Conservation (phyloP, 2,888 invertebrate genomes). For the Trachelus troglodyta region DNA sequence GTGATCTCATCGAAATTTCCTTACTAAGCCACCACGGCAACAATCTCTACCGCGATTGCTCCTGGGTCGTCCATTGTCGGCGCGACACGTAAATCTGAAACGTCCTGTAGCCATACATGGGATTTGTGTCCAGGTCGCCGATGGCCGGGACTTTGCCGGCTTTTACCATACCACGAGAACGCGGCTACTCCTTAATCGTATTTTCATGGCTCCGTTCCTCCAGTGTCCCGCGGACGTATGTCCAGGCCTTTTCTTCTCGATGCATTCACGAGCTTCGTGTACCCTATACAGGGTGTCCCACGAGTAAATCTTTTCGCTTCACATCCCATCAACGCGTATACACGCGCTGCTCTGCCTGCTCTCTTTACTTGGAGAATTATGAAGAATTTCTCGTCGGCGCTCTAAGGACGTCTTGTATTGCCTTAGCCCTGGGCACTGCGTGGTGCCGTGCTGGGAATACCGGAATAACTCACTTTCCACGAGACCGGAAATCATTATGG, state of each 20-base stretch:
- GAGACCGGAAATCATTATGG: no score
- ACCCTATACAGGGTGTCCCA: slow-evolving; percentile 16
- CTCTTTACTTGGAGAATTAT: not conserved
- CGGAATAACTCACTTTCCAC: no score
- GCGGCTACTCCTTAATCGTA: slow-evolving; percentile 30
- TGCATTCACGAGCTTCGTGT: slow-evolving; percentile 25
- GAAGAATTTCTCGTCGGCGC: not conserved
- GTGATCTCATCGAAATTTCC: not conserved
- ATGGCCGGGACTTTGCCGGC: not conserved
- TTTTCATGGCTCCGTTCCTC: slow-evolving; percentile 36
- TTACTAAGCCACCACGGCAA: not conserved
- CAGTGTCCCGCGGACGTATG: slow-evolving; percentile 15
- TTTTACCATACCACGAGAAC: not conserved
- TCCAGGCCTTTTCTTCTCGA: slow-evolving; percentile 24
- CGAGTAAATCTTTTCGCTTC: not conserved
- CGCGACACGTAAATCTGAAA: not conserved
- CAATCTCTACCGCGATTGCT: not conserved
- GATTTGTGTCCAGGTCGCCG: not conserved
- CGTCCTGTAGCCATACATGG: not conserved
- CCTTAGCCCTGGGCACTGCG: no score
- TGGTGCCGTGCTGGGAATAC: no score
- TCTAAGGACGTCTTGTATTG: no score
- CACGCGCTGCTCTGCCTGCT: not conserved
- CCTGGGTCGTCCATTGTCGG: not conserved
- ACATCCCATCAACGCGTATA: not conserved